Base-by-base conservation (phyloP, 2,113 vertebrate species). In the Leucopsar rothschildi region DNA sequence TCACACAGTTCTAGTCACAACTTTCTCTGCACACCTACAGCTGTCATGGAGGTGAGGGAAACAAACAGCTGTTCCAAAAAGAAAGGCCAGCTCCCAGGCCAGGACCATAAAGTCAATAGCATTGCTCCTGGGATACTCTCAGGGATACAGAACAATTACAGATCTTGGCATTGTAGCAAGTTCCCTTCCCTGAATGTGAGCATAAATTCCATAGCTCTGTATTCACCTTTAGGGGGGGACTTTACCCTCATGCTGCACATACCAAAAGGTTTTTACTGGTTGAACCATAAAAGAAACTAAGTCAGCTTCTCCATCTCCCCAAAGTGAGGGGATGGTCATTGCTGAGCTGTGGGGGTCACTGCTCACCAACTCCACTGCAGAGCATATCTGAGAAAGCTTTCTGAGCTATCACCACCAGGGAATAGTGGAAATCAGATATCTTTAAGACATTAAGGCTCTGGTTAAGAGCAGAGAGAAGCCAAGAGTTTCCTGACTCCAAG, bases 191-290 rank as follows among this genome's bases (percentile, higher is more conserved):
- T 20, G 0, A 68, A 5, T 56, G 16, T 17, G 6, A 90, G 18
- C 22, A 64, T 37, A 47, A 59, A 64, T 21, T 52, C 15, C 8
- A 40, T 2, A 35, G 18, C 17, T 47, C 76, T 27, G 33, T 52
- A 44, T 17, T 72, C 71, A 45, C 2, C 35, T 63, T n/a, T n/a
- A 1, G 10, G 5, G 4, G 4, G 4, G 10, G 6, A 16, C 9
- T 66, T 47, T 45, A 53, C 11, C 29, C 47, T 11, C 14, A 21
- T 24, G 9, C 4, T 42, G 8, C 6, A 47, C 15, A 33, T 8
- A 28, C 16, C 42, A 24, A 70, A 47, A 40, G 2, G 31, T 45
- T 87, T 73, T 40, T 71, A 15, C n/a, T 61, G 9, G 6, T 31
- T 86, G 68, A 66, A 39, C 10, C 12, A 15, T 18, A 40, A 25